phyloP scores from a whole-genome alignment of 2,888 invertebrate genomes.

The Leucophenga montana region DNA sequence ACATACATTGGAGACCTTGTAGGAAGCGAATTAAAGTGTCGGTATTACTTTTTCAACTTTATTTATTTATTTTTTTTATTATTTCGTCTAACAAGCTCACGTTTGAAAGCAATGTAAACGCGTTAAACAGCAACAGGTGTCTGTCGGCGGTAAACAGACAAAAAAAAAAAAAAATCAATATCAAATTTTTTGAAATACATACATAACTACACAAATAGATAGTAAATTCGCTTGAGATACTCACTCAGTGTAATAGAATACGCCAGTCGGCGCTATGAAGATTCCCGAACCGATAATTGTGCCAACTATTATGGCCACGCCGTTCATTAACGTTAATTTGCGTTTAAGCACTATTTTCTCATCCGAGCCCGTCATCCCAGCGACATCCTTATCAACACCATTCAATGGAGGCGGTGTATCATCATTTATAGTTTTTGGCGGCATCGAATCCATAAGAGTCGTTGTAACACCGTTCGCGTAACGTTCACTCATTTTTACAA shows the following conservation, averaged over 20 bases:
- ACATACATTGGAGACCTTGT: too few species aligned
- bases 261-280: conserved; percentile 92
- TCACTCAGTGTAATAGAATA: conserved; percentile 79
- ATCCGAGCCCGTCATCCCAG: conserved; percentile 29
- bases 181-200: too few species aligned
- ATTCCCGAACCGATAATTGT: conserved; percentile 94
- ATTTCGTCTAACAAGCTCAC: too few species aligned
- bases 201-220: neutral
- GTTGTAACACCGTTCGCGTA: conserved; percentile 66
- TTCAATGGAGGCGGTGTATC: conserved; percentile 15
- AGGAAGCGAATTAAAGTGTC: too few species aligned
- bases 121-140: neutral
- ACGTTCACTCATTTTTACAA: conserved; percentile 59
- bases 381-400: conserved; percentile 30
- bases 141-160: too few species aligned
- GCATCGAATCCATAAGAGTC: conserved; percentile 49
- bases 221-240: conserved; percentile 54
- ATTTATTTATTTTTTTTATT: too few species aligned
- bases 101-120: too few species aligned
- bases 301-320: conserved; percentile 90
- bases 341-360: conserved; percentile 83
- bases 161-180: too few species aligned
- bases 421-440: conserved; percentile 36
- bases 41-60: too few species aligned
- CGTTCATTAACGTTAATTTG: conserved; percentile 88